These are phyloP conservation scores for Acholoe squamosa DNA, from an alignment of 2,888 invertebrate species.

Conservation along the genomic window DNA sequence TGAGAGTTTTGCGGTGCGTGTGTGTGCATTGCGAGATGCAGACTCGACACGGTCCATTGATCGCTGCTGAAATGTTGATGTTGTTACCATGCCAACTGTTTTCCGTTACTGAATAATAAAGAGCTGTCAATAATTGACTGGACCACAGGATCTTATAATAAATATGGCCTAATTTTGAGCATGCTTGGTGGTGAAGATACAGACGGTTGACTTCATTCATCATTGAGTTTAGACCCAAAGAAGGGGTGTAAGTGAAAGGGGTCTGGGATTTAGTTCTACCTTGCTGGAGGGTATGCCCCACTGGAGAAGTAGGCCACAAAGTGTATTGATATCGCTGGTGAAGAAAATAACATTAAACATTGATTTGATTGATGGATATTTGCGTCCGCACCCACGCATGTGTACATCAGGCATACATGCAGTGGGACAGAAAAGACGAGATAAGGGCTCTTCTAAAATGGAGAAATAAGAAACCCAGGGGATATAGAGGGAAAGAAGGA, in stretches of 20 bases:
- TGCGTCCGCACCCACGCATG: too few species aligned
- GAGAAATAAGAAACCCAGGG: too few species aligned
- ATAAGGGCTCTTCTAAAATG: too few species aligned
- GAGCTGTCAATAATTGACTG: conserved; percentile 36
- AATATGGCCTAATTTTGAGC: conserved; percentile 25
- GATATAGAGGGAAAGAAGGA: too few species aligned
- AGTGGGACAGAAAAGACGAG: too few species aligned
- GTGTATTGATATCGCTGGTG: too few species aligned
- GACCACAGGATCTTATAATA: conserved; percentile 18
- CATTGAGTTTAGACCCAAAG: neutral
- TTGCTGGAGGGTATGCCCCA: too few species aligned
- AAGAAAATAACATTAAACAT: too few species aligned
- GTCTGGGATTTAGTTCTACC: neutral
- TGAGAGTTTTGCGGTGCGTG: neutral
- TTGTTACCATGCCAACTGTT: conserved; percentile 43
- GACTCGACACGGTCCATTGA: conserved; percentile 20
- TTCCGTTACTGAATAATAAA: conserved; percentile 55
- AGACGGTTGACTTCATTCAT: too few species aligned
- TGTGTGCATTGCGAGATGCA: neutral
- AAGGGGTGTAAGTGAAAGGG: neutral
- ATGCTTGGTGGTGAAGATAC: neutral
- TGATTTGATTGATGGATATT: too few species aligned
- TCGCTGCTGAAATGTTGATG: neutral
- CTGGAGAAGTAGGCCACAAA: too few species aligned
- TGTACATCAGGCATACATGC: too few species aligned